These are phyloP conservation scores for Leptoteleia sp. DNA, from an alignment of 1,140 invertebrate species.

Conservation along the genomic window DNA sequence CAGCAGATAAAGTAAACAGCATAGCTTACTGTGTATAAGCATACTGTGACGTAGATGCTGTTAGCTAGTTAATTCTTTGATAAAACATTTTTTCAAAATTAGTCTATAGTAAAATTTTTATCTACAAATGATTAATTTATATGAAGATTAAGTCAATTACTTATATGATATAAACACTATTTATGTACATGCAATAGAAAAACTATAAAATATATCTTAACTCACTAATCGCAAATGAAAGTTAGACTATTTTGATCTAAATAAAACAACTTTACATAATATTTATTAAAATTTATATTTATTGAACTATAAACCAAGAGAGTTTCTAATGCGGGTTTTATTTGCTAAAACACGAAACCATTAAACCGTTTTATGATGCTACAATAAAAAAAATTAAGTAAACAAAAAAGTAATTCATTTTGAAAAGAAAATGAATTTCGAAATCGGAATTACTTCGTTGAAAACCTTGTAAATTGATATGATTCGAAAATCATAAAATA, in stretches of 20 bases:
- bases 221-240: conserved; percentile 1
- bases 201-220: conserved; percentile 16
- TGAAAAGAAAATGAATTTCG: too few relatives aligned
- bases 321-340: conserved; percentile 1
- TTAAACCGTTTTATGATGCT: too few relatives aligned
- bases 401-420: too few relatives aligned
- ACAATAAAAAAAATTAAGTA: too few relatives aligned
- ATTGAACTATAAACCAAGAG: not conserved
- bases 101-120: conserved; percentile 18
- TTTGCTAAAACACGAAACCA: too few relatives aligned
- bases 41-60: too few relatives aligned
- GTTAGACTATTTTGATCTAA: conserved; percentile 15
- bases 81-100: conserved; percentile 27
- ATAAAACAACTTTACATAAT: conserved; percentile 2
- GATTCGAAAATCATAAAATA: too few relatives aligned
- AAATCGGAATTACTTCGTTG: too few relatives aligned
- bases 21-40: not conserved
- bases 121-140: conserved; percentile 27
- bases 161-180: conserved; percentile 21
- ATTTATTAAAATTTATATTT: not conserved
- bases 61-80: too few relatives aligned
- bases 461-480: too few relatives aligned
- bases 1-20: conserved; percentile 15
- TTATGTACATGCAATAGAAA: conserved; percentile 27
- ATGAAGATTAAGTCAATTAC: conserved; percentile 11